phyloP scores from a whole-genome alignment of 2,113 vertebrate species.

The Melanocharis versteri region DNA sequence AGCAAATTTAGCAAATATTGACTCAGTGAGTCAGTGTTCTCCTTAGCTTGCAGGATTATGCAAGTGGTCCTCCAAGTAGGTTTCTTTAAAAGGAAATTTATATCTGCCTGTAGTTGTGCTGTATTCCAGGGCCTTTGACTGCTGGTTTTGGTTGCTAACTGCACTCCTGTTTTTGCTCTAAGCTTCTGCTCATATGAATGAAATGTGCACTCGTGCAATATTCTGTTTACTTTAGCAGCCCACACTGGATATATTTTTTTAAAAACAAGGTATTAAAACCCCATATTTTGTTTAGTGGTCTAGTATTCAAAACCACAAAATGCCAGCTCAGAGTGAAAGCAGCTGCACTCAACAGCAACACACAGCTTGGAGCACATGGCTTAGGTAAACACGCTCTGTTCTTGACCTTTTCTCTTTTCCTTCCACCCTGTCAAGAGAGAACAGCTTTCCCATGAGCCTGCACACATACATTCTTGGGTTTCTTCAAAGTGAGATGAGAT shows the following conservation, averaged over 20 bases:
- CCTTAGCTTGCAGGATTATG: constrained; percentile 43
- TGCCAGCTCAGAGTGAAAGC: constrained; percentile 40
- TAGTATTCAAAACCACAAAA: constrained; percentile 39
- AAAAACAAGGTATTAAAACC: background rate
- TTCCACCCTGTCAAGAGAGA: constrained; percentile 37
- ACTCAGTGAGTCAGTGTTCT: constrained; percentile 47
- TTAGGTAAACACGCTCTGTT: constrained; percentile 35
- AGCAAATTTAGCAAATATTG: constrained; percentile 40
- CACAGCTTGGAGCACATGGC: constrained; percentile 13
- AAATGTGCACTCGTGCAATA: constrained; percentile 36
- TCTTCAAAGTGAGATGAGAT: background rate
- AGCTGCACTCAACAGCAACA: constrained; percentile 12
- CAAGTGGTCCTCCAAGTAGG: background rate
- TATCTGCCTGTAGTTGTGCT: background rate
- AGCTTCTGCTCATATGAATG: constrained; percentile 22
- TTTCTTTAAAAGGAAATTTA: constrained; percentile 44
- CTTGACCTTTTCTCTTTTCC: constrained; percentile 57
- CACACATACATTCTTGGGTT: constrained; percentile 14
- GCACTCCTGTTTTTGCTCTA: background rate
- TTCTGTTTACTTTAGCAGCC: constrained; percentile 57
- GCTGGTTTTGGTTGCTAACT: background rate
- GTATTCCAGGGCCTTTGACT: background rate
- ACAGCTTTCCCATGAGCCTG: constrained; percentile 40
- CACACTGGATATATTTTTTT: background rate
- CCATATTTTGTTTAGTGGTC: constrained; percentile 37